Percentiles rank a stretch among this genome's conserved stretches.
Conservation (phyloP, 2,113 vertebrate species). For the Takifugu flavidus region DNA sequence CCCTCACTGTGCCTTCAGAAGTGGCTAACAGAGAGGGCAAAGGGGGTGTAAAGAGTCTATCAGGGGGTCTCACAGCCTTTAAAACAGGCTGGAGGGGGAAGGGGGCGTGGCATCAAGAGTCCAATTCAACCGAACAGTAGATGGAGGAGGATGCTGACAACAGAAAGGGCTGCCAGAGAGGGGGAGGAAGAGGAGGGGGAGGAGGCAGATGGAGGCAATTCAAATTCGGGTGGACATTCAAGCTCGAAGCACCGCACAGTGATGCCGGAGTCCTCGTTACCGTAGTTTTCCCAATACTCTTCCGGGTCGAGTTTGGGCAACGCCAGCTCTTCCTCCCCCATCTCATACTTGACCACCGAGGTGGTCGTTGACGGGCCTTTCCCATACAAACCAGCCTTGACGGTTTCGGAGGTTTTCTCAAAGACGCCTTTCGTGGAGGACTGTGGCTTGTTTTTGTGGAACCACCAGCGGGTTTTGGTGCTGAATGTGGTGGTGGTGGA, state of each 20-base stretch:
- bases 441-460: constrained; percentile 84
- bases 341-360: constrained; percentile 76
- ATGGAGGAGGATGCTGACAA: constrained; percentile 64
- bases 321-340: constrained; percentile 76
- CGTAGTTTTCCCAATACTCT: constrained; percentile 82
- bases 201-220: constrained; percentile 68
- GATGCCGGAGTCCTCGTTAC: constrained; percentile 81
- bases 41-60: constrained; percentile 65
- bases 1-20: constrained; percentile 68
- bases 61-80: constrained; percentile 62
- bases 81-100: constrained; percentile 59
- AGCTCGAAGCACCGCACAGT: constrained; percentile 79
- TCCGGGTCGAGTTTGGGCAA: constrained; percentile 82
- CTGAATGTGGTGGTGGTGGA: constrained; percentile 82
- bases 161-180: constrained; percentile 56
- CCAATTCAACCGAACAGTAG: constrained; percentile 71
- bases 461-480: constrained; percentile 83
- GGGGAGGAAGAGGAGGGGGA: constrained; percentile 48
- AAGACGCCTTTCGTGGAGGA: constrained; percentile 82
- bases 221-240: constrained; percentile 76
- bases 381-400: constrained; percentile 77
- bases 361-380: constrained; percentile 71
- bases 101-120: constrained; percentile 34
- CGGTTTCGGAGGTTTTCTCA: constrained; percentile 77
- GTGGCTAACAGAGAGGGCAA: constrained; percentile 63